Base-by-base conservation (phyloP, 1,140 invertebrate species). In the Drosophila punjabiensis region DNA sequence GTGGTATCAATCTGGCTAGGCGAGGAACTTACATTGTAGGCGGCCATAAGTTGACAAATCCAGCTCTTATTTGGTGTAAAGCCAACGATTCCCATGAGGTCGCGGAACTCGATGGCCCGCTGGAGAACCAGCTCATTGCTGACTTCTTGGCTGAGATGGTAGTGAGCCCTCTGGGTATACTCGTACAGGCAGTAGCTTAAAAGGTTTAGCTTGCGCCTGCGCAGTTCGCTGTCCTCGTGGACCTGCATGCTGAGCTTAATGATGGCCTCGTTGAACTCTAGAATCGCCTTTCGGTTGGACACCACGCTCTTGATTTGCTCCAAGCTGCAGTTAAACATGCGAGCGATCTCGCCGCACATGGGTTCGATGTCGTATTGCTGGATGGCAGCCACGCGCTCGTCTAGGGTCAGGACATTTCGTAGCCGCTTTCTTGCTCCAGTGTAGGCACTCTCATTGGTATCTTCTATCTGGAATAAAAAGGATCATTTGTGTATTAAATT, bases 291-390 rank as follows among this genome's bases (percentile, higher is more conserved):
- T 1, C 91, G 80, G 65, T 92, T 92, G 4, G 70, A n/a, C 5
- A 92, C 62, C 4, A 92, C 91, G 59, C 79, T 91, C 28, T 84
- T 92, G 55, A 92, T 91, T 58, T 92, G 91, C 58, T 90, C 85
- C 85, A 82, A 84, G 63, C 82, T 91, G 32, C 91, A 92, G 50
- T 92, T 92, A 50, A 92, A 92, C 45, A 82, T 91, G 24, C 77
- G 76, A 4, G 91, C 91, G 8, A 92, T 78, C 50, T 90, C 82
- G 10, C 67, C 84, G 41, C 91, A 92, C 80, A 82, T 85, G 6
- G 85, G 91, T 28, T 77, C 56, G 11, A 76, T 74, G 52, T 92
- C 85, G 48, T 87, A 92, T n/a, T 88, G 91, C 3, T 66, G 50
- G 8, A 92, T 92, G 20, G 56, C 91, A 28, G 70, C 75, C 16